phyloP scores from a whole-genome alignment of 2,797 vertebrate genomes.

The Xenops minutus region DNA sequence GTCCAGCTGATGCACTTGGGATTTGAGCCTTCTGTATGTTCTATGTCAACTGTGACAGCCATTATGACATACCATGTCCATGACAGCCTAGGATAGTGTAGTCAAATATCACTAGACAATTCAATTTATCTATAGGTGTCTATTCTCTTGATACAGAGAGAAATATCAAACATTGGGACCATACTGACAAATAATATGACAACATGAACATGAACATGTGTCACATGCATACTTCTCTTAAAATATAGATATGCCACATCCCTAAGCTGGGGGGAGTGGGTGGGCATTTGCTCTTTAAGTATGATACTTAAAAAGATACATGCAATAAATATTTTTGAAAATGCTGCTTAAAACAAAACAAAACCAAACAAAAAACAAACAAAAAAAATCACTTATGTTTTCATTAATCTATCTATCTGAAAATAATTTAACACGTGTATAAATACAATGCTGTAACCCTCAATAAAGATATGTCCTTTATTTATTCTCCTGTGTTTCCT shows the following conservation, averaged over 20 bases:
- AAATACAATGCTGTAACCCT: background rate
- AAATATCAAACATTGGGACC: background rate
- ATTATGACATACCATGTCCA: background rate
- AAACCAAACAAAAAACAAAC: no score
- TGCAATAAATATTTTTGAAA: background rate
- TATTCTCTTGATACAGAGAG: background rate
- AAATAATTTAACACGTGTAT: background rate
- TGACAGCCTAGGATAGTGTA: background rate
- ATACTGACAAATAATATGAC: background rate
- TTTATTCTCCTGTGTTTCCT: background rate
- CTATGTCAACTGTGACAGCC: background rate
- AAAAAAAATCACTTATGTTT: background rate
- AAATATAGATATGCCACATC: background rate
- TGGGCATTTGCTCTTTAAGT: accelerated
- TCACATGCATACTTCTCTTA: accelerated
- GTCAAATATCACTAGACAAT: background rate
- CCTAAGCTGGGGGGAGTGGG: background rate
- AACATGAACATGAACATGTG: background rate
- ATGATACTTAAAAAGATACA: background rate
- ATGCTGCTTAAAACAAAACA: background rate
- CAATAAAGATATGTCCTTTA: background rate
- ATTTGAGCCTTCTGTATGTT: background rate
- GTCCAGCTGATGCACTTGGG: background rate
- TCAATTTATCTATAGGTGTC: background rate
- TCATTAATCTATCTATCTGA: background rate